Evolutionary conservation across 2,113 vertebrate genomes (phyloP).

Genomic region (Mirounga angustirostris): DNA sequence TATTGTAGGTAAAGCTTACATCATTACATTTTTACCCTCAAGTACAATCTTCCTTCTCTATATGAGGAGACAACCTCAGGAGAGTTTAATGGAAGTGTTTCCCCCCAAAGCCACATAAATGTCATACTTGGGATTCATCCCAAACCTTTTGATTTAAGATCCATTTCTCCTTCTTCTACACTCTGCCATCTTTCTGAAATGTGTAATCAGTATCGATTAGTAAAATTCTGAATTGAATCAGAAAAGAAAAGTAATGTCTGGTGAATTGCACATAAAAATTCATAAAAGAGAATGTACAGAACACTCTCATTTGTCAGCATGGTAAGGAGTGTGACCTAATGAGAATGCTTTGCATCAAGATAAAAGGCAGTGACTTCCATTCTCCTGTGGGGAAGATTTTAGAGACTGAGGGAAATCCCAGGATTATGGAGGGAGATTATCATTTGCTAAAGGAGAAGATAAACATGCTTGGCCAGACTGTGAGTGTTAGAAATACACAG

Average conservation of each 20-base stretch:
- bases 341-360: background rate
- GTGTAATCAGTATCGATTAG: slow-evolving; percentile 47
- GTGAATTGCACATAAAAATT: slow-evolving; percentile 51
- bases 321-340: background rate
- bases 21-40: background rate
- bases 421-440: background rate
- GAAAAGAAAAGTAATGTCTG: slow-evolving; percentile 10
- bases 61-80: background rate
- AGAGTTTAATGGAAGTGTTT: slow-evolving; percentile 47
- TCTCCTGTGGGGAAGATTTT: background rate
- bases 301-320: background rate
- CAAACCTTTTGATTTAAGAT: slow-evolving; percentile 42
- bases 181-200: slow-evolving; percentile 28
- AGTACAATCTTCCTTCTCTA: slow-evolving; percentile 24
- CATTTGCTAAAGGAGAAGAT: background rate
- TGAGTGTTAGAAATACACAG: background rate
- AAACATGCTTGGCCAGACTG: background rate
- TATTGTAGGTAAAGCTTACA: background rate
- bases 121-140: slow-evolving; percentile 39
- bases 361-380: background rate
- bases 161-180: slow-evolving; percentile 11
- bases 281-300: slow-evolving; percentile 50
- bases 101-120: slow-evolving; percentile 28
- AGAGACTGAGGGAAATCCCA: background rate
- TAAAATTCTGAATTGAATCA: slow-evolving; percentile 59